phyloP scores from a whole-genome alignment of 2,888 invertebrate species.

The Caenorhabditis uteleia region DNA sequence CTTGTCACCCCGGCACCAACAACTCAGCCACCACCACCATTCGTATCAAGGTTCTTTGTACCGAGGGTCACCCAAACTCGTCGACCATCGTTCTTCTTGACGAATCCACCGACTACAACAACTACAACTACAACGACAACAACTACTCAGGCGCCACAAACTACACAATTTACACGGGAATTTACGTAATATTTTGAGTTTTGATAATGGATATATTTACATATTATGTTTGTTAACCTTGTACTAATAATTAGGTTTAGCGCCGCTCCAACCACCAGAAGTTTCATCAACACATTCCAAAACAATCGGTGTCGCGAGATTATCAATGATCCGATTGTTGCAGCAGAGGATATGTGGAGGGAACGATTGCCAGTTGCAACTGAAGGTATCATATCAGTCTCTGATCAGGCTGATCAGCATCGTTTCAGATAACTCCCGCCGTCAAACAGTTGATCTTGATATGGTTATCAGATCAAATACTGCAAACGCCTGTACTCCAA shows the following conservation, averaged over 20 bases:
- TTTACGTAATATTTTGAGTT: slow-evolving; percentile 25
- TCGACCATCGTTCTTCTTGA: slow-evolving; percentile 9
- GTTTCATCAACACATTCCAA: slow-evolving; percentile 18
- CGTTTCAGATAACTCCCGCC: slow-evolving; percentile 45
- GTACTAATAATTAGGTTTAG: slow-evolving; percentile 15
- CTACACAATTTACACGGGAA: slow-evolving; percentile 18
- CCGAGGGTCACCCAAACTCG: slow-evolving; percentile 13
- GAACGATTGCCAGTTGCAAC: slow-evolving; percentile 55
- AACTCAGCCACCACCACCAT: slow-evolving; percentile 25
- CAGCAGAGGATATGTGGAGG: slow-evolving; percentile 63
- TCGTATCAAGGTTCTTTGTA: slow-evolving; percentile 32
- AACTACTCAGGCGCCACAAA: slow-evolving; percentile 1
- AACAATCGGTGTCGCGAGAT: slow-evolving; percentile 57
- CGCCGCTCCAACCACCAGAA: slow-evolving; percentile 27
- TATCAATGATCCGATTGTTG: slow-evolving; percentile 57
- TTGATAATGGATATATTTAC: background rate
- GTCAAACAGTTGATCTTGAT: slow-evolving; percentile 54
- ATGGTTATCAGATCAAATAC: slow-evolving; percentile 64
- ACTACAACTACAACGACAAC: slow-evolving; percentile 17
- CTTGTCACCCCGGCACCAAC: slow-evolving; percentile 29
- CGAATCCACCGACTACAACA: slow-evolving; percentile 12
- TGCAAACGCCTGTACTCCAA: slow-evolving; percentile 67
- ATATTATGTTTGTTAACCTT: slow-evolving; percentile 1
- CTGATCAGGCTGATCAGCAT: background rate
- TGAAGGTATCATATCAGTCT: slow-evolving; percentile 48